Base-by-base conservation (phyloP, 2,113 vertebrate species). In the Protomyctophum bolini region DNA sequence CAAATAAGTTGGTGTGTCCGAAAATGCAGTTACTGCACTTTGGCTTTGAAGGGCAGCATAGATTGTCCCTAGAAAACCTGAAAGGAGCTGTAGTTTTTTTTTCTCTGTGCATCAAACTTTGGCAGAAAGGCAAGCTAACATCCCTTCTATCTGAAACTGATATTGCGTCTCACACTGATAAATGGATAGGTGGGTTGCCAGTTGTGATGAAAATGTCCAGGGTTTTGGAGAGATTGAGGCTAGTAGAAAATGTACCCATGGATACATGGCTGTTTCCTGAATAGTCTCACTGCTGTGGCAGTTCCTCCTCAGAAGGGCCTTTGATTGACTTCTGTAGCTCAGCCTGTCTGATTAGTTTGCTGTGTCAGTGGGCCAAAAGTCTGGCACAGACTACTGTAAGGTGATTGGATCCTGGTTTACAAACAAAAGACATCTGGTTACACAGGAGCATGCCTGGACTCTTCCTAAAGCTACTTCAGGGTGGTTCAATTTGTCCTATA, bases 321-420 rank as follows among this genome's bases (percentile, higher is more conserved):
- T 47, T 8, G 8, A 64, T 61, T 46, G 7, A 61, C 58, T 61
- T 12, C 63, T 65, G 48, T n/a, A 3, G 21, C 11, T 33, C 9
- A n/a, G 46, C 33, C 33, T 52, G 51, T 69, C 47, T 49, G 60
- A 64, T 70, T 62, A 57, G 45, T 60, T 58, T 54, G 57, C 33
- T 46, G 60, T 75, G 56, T 70, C 66, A 81, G 46, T 81, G 63
- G 66, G 68, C 21, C 69, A 73, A 67, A 55, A 72, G 64, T 50
- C 65, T 51, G 49, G 45, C 14, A 45, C 15, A 29, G 49, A 33
- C 12, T 66, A 7, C 62, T 73, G 69, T 29, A 48, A 52, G 7
- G 6, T 21, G 66, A 68, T 56, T 58, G 63, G 59, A 49, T 47
- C 9, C 5, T n/a, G 33, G 45, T 64, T 64, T 14, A 11, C 14